These are phyloP conservation scores for Acronicta leporina DNA, from an alignment of 2,888 invertebrate genomes.

Conservation along the genomic window DNA sequence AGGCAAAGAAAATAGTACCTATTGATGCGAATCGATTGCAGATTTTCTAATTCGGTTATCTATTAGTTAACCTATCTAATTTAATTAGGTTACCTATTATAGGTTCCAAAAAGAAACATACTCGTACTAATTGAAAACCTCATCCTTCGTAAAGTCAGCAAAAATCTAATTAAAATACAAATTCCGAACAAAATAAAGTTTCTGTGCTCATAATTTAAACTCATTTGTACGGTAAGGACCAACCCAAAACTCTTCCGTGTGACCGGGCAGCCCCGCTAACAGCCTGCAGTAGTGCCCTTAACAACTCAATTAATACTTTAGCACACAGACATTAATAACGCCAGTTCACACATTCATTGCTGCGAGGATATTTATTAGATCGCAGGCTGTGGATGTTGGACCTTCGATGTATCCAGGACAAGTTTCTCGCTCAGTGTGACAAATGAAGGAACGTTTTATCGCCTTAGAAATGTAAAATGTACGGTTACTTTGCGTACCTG, in stretches of 20 bases:
- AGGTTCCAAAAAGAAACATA: not conserved
- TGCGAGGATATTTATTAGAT: slow-evolving; percentile 30
- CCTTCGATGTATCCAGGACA: slow-evolving; percentile 27
- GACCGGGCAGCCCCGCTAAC: slow-evolving; percentile 12
- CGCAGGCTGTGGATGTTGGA: slow-evolving; percentile 15
- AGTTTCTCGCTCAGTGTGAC: slow-evolving; percentile 23
- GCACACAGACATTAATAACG: slow-evolving; percentile 27
- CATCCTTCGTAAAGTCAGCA: not conserved
- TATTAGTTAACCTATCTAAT: no score
- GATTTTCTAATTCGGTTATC: no score
- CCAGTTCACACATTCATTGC: slow-evolving; percentile 32
- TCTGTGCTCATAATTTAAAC: not conserved
- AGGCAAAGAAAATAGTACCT: no score
- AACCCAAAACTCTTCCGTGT: slow-evolving; percentile 19
- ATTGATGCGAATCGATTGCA: no score
- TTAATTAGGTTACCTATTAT: no score
- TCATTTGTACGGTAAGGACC: not conserved
- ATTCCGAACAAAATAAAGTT: not conserved
- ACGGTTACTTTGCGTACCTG: slow-evolving; percentile 3
- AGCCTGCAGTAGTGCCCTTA: slow-evolving; percentile 22
- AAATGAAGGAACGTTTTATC: slow-evolving; percentile 20
- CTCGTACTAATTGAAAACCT: not conserved
- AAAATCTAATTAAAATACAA: not conserved
- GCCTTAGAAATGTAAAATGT: slow-evolving; percentile 5
- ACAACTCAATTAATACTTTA: slow-evolving; percentile 50